A percentile compares a stretch with the other conserved stretches of the same genome.
Conservation (phyloP, 2,888 invertebrate genomes). For the Drosophila helvetica region DNA sequence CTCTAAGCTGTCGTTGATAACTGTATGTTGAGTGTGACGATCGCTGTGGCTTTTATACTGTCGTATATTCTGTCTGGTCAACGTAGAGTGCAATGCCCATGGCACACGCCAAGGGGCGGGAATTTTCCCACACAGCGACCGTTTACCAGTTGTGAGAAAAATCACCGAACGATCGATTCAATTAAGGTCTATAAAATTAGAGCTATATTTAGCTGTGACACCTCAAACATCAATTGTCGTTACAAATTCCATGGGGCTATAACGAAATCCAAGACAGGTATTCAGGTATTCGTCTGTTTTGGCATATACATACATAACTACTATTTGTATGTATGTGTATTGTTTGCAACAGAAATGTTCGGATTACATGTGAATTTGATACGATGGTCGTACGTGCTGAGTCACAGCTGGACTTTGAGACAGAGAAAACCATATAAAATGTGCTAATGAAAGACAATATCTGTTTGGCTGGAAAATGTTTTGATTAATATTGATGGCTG, state of each 20-base stretch:
- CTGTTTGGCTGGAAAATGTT: conserved; percentile 5
- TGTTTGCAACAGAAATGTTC: neutral
- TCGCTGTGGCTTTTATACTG: conserved; percentile 53
- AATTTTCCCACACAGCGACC: conserved; percentile 55
- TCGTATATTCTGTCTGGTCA: conserved; percentile 11
- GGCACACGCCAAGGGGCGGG: conserved; percentile 59
- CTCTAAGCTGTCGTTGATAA: conserved; percentile 23
- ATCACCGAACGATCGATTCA: conserved; percentile 46
- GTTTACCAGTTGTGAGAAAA: conserved; percentile 36
- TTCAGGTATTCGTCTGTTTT: conserved; percentile 34
- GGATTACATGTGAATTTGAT: conserved; percentile 29
- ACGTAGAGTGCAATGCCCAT: conserved; percentile 34
- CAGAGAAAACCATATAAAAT: neutral
- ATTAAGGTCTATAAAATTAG: conserved; percentile 29
- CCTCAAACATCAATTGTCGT: neutral
- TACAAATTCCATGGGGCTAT: conserved; percentile 27
- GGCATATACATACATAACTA: too few relatives aligned
- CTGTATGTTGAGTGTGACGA: conserved; percentile 26
- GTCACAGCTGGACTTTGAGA: neutral
- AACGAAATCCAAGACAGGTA: conserved; percentile 24
- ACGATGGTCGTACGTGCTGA: conserved; percentile 5
- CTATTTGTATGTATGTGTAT: too few relatives aligned
- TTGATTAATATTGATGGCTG: neutral
- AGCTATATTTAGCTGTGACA: conserved; percentile 54
- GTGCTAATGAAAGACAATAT: neutral